Base-by-base conservation (phyloP, 2,797 vertebrate species). In the Sebastes cheni region DNA sequence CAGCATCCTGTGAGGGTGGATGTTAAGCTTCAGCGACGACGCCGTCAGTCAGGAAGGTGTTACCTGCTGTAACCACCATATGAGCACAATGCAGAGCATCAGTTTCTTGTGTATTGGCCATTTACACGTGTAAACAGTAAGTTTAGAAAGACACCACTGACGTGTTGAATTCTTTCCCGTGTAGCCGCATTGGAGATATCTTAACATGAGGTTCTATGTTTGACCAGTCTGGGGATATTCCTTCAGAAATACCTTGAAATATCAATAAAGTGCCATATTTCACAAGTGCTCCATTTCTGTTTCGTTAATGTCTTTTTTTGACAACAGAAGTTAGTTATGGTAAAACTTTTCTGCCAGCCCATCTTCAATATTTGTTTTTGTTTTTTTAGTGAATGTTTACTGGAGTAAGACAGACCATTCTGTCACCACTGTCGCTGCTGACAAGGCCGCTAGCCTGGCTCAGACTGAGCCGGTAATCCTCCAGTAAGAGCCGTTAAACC, bases 401-500 rank as follows among this genome's bases (percentile, higher is more conserved):
- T 75, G 69, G 25, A 77, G 77, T 84, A 82, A 86, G 83, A 86
- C 88, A 79, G 84, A 70, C 58, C 58, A 27, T 61, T 83, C 87
- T 80, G 86, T 89, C 86, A 75, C 84, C 25, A 23, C 56, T 86
- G 66, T 8, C 60, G 13, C 55, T 39, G 52, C 84, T 58, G 84
- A 91, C 85, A 79, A 90, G 90, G 69, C 88, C 66, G 54, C 77
- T 42, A 77, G 79, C 72, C 86, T 67, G 80, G 86, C 91, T 89
- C 83, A 86, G 88, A 80, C 85, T 89, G 88, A 91, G 91, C 81
- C 30, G 8, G 72, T 95, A 94, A 95, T 95, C 92, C 92, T 87
- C 39, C 74, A 23, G 88, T 90, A 93, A 94, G 92, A 93, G 84
- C 88, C 78, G 77, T 74, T 94, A 94, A 95, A 94, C 87, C 93